Base-by-base conservation (phyloP, 2,888 invertebrate genomes). In the Iphiclides podalirius region DNA sequence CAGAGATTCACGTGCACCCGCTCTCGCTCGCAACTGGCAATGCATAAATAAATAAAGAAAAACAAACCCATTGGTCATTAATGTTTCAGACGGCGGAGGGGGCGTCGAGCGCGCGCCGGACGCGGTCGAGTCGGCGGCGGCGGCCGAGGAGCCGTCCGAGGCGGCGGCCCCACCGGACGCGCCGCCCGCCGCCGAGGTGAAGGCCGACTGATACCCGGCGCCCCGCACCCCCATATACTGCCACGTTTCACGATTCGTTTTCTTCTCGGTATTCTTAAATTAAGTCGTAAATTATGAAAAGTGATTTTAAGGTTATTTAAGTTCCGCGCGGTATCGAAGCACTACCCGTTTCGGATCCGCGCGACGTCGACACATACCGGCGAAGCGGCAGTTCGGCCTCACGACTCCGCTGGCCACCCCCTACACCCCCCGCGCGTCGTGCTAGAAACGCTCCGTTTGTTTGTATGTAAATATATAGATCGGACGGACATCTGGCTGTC, bases 261-360 rank as follows among this genome's bases (percentile, higher is more conserved):
- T 79, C n/a, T n/a, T n/a, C 83, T 83, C 81, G 81, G 77, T 85
- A 82, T 82, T 77, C 41, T 72, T 81, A 75, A n/a, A 79, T 77
- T 80, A 85, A 80, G 80, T 81, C 82, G 72, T 85, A 85, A 86
- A 86, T 86, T 86, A 82, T 82, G 75, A 74, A 85, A 84, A 81
- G 84, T 83, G 82, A 44, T 72, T 81, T 66, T 76, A 75, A 77
- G 78, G 77, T 74, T 73, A 70, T 75, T 74, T 66, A 69, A 67
- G 67, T 64, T 61, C 64, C 61, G 65, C 63, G 63, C 72, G 75
- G 69, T n/a, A 68, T 64, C 63, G 70, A 66, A 60, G 64, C 64
- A 67, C 64, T 63, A 54, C 58, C 59, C 60, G 59, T 54, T 57
- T 58, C 57, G 54, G 59, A 52, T 54, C 53, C 57, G 64, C 20